Conservation (phyloP, 2,113 vertebrate species). For the Peromyscus maniculatus region DNA sequence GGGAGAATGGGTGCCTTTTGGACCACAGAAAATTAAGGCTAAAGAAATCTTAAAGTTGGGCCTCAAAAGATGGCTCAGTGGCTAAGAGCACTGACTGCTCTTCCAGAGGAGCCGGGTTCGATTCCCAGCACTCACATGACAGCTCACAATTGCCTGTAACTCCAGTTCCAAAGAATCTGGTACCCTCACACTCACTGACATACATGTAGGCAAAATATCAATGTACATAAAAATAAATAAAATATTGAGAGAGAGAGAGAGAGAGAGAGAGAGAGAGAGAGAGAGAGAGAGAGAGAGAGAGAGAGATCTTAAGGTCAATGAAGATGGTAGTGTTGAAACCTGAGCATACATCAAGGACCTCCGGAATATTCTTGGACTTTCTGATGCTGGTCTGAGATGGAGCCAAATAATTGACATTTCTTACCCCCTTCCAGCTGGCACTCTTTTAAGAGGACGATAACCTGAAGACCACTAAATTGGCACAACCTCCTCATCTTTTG, state of each 20-base stretch:
- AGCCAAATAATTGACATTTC: background rate
- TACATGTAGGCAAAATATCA: background rate
- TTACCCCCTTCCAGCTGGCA: background rate
- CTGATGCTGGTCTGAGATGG: background rate
- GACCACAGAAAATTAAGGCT: background rate
- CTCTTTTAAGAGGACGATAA: background rate
- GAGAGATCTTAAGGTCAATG: background rate
- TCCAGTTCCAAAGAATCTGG: background rate
- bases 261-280: too few relatives aligned
- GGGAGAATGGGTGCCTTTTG: background rate
- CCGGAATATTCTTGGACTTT: background rate
- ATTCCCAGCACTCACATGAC: background rate
- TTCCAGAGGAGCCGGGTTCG: background rate
- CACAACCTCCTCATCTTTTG: background rate
- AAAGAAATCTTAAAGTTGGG: background rate
- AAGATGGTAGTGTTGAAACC: background rate
- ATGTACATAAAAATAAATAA: background rate
- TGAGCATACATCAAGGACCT: background rate
- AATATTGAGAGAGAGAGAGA: background rate
- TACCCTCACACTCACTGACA: background rate
- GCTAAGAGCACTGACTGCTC: background rate
- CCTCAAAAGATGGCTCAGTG: background rate
- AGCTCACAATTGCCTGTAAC: background rate
- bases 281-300: too few relatives aligned
- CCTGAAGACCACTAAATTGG: background rate